Conservation (phyloP, 2,888 invertebrate genomes). For the Agrochola litura region DNA sequence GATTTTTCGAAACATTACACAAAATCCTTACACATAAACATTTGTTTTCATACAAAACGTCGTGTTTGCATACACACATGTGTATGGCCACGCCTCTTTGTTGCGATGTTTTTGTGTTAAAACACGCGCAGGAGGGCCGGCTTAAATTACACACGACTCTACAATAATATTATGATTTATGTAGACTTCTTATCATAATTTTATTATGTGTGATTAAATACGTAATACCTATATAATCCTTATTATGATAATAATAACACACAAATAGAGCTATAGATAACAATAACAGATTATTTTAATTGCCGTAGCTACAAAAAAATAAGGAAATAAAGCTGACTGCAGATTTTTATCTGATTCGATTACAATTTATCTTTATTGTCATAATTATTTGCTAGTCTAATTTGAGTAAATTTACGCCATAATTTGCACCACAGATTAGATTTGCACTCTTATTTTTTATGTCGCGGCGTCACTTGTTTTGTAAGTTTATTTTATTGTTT, state of each 20-base stretch:
- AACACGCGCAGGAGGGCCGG: too few relatives aligned
- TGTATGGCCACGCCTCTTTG: too few relatives aligned
- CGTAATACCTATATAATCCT: not conserved
- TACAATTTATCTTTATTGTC: not conserved
- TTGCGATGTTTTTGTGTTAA: too few relatives aligned
- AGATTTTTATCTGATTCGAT: conserved; percentile 6
- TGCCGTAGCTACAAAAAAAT: conserved; percentile 4
- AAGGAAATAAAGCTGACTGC: conserved; percentile 28
- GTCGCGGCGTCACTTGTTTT: not conserved
- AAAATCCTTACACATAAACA: too few relatives aligned
- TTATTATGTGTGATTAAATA: not conserved
- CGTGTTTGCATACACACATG: too few relatives aligned
- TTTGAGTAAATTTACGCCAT: not conserved
- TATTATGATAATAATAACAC: not conserved
- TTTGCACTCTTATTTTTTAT: not conserved
- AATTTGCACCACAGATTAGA: too few relatives aligned
- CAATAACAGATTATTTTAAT: not conserved
- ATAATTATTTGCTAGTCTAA: not conserved
- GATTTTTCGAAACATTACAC: too few relatives aligned
- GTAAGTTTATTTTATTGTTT: not conserved
- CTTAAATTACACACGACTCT: not conserved
- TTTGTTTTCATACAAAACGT: too few relatives aligned
- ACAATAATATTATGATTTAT: conserved; percentile 4
- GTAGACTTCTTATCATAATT: not conserved
- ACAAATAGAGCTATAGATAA: conserved; percentile 9